Conservation (phyloP, 2,113 vertebrate genomes). For the Lichenostomus cassidix region DNA sequence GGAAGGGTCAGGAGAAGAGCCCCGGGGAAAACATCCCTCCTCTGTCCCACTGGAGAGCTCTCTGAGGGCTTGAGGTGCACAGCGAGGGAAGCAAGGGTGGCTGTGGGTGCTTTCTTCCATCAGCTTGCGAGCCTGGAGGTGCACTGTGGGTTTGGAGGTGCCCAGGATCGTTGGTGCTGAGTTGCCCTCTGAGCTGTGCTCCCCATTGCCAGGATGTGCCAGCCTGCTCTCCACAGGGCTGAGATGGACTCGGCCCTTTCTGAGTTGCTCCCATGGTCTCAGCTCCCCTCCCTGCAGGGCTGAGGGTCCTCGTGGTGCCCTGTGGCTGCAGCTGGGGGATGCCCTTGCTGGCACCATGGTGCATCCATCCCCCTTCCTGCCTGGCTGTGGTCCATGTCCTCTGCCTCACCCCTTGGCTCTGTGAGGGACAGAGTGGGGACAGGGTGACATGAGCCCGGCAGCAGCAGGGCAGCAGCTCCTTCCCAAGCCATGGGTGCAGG, state of each 20-base stretch:
- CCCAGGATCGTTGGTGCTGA: rapidly evolving
- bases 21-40: neutral
- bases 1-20: constrained; percentile 69
- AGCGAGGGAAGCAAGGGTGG: rapidly evolving
- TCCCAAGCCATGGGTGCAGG: neutral
- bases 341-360: neutral
- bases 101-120: neutral
- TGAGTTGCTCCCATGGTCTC: neutral
- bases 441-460: neutral
- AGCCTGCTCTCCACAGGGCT: neutral
- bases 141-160: neutral
- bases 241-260: neutral
- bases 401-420: neutral
- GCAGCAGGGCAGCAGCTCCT: neutral
- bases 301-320: rapidly evolving
- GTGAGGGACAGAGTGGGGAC: neutral
- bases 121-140: neutral
- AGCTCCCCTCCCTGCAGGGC: neutral
- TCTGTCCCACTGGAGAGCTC: neutral
- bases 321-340: neutral
- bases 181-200: neutral
- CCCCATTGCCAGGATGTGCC: neutral
- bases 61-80: neutral
- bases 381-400: neutral
- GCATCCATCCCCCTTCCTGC: neutral